Base-by-base conservation (phyloP, 2,888 invertebrate genomes). In the Teleiodes luculella region DNA sequence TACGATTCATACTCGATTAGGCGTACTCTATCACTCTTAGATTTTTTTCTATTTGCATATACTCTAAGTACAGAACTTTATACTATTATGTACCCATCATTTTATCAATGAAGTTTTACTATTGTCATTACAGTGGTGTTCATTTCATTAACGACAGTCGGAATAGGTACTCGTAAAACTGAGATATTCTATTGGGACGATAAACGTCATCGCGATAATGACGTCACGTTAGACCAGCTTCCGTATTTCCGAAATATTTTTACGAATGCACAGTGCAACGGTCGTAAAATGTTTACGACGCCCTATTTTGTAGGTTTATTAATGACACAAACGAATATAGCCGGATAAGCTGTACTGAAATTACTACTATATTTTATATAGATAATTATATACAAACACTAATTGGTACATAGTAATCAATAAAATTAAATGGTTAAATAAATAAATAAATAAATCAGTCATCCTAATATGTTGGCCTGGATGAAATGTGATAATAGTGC, bases 211-310 rank as follows among this genome's bases (percentile, higher is more conserved):
- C 63, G 58, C 60, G 56, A 73, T 76, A 79, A 78, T 80, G 77
- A 80, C 78, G 76, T 79, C 79, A 78, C 78, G 72, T 67, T 60
- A 33, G 39, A 24, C 35, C 37, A 14, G 43, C 52, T 57, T 53
- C 54, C 53, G 54, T 54, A 45, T 41, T 54, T 43, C 49, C 31
- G 50, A 56, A 56, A 45, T 49, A 80, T 82, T 86, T 82, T 85
- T 87, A 83, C 82, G 86, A 78, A 84, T 84, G 83, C 83, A 72
- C 76, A 64, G 69, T 70, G 79, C 76, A 69, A 59, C 60, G 68
- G 52, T 85, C 83, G 84, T 88, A 87, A 88, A 86, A 76, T 68
- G 76, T 88, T 87, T 87, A 88, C 80, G 78, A 78, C 61, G 67
- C 24, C n/a, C 46, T 59, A 62, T 59, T 62, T 65, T 59, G 62